A percentile compares a stretch with the other conserved stretches of the same genome.
Conservation (phyloP, 2,797 vertebrate species). For the Nyctibius grandis region DNA sequence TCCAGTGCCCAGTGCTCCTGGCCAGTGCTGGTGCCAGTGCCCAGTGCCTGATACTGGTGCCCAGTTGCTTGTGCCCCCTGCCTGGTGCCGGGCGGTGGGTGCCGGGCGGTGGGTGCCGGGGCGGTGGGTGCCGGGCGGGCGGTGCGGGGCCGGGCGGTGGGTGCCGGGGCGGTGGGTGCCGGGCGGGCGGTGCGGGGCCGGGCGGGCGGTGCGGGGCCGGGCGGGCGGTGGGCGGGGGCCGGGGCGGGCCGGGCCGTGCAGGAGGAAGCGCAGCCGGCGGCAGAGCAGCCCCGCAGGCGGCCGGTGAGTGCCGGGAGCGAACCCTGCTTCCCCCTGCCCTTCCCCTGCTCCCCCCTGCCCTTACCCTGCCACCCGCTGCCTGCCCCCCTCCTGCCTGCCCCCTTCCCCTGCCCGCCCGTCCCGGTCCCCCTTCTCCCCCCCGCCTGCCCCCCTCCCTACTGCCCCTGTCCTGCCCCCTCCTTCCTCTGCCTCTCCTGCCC, state of each 20-base stretch:
- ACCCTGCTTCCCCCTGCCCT: not conserved
- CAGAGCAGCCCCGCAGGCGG: not conserved
- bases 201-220: not conserved
- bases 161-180: conserved; percentile 21
- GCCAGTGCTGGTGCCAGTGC: no score
- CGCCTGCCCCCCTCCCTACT: not conserved
- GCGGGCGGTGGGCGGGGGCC: not conserved
- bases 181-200: not conserved
- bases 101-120: not conserved
- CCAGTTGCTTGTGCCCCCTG: not conserved
- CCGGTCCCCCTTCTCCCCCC: not conserved
- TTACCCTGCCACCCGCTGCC: not conserved
- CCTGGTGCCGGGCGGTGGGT: not conserved
- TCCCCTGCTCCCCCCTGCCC: not conserved
- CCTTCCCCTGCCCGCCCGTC: not conserved
- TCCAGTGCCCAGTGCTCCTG: not conserved
- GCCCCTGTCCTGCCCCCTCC: not conserved
- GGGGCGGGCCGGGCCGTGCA: not conserved
- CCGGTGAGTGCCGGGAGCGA: not conserved
- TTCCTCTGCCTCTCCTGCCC: not conserved
- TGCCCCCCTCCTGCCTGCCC: not conserved
- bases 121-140: not conserved
- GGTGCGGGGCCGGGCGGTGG: not conserved
- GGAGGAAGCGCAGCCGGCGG: not conserved
- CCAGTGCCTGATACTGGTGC: no score